These are phyloP conservation scores for Deroptyus accipitrinus DNA, from an alignment of 2,113 vertebrate genomes.

Conservation along the genomic window DNA sequence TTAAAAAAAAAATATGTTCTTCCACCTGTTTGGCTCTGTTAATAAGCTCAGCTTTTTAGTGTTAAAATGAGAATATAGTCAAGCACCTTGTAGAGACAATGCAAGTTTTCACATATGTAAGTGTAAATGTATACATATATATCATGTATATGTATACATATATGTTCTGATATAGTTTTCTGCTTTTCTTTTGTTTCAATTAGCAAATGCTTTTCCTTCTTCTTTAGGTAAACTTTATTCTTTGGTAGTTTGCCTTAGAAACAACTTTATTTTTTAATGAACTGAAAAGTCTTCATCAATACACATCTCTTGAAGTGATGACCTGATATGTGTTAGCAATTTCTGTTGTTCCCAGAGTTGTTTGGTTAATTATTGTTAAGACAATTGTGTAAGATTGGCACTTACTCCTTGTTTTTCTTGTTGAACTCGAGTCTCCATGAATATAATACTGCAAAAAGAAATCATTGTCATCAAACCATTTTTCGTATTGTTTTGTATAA, in stretches of 20 bases:
- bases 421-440: not conserved
- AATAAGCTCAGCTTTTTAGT: not conserved
- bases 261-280: not conserved
- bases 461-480: not conserved
- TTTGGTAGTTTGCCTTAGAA: not conserved
- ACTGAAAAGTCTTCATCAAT: not conserved
- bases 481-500: slow-evolving; percentile 29
- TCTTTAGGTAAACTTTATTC: not conserved
- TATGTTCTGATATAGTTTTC: not conserved
- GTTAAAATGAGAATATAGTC: not conserved
- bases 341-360: not conserved
- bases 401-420: not conserved
- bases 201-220: not conserved
- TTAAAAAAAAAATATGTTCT: not conserved
- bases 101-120: not conserved
- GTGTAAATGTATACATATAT: accelerated
- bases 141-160: accelerated
- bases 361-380: not conserved
- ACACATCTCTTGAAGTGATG: not conserved
- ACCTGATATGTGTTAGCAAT: not conserved
- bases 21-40: not conserved
- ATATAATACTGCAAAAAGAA: slow-evolving; percentile 8
- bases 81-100: not conserved
- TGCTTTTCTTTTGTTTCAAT: not conserved
- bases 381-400: not conserved